A percentile compares a stretch with the other conserved stretches of the same genome.
Evolutionary conservation across 2,113 vertebrate species (phyloP).

Genomic region (Hoplias malabaricus): DNA sequence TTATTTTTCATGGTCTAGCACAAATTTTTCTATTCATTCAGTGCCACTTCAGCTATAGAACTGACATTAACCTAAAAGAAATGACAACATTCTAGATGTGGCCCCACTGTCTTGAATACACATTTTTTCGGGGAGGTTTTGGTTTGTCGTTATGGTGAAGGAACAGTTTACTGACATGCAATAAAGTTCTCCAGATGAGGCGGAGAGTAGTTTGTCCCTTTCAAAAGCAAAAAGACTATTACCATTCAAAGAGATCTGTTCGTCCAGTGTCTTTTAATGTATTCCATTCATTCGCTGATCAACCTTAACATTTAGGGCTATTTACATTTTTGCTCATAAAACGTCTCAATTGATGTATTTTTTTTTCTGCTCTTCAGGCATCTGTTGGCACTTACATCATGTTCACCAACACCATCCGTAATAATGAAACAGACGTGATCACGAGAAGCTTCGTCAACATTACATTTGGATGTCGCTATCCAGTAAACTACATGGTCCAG

Average conservation of each 20-base stretch:
- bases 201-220: conserved; percentile 40
- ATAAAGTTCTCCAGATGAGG: conserved; percentile 58
- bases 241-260: background rate
- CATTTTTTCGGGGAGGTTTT: background rate
- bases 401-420: conserved; percentile 77
- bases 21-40: background rate
- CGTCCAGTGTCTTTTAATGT: conserved; percentile 28
- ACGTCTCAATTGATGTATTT: conserved; percentile 5
- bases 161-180: conserved; percentile 53
- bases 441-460: conserved; percentile 77
- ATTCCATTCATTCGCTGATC: conserved; percentile 39
- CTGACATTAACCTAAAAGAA: background rate
- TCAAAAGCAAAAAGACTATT: conserved; percentile 19
- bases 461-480: conserved; percentile 77
- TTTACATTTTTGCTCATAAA: background rate
- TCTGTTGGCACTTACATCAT: conserved; percentile 71
- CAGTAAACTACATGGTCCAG: conserved; percentile 73
- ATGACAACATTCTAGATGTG: background rate
- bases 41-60: background rate
- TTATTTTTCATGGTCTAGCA: background rate
- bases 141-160: conserved; percentile 30
- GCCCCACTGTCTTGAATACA: background rate
- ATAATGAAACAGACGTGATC: conserved; percentile 70
- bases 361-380: conserved; percentile 60
- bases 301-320: background rate